A percentile compares a stretch with the other conserved stretches of the same genome.
Conservation (phyloP, 2,797 vertebrate genomes). For the Setipinna tenuifilis region DNA sequence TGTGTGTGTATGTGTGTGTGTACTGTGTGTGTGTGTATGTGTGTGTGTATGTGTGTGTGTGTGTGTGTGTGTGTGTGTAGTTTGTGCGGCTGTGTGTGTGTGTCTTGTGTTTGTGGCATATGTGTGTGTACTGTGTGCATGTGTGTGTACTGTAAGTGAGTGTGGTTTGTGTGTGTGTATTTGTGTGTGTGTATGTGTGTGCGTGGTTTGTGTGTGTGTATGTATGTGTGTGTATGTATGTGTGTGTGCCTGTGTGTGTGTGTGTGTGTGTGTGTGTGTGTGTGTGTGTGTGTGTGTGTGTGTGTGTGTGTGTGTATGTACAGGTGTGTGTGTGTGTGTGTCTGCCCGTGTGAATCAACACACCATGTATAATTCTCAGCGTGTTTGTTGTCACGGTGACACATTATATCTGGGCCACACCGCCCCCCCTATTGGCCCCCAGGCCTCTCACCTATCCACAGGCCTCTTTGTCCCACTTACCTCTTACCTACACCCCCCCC, state of each 20-base stretch:
- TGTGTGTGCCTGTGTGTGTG: background rate
- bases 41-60: too few relatives aligned
- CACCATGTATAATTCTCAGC: background rate
- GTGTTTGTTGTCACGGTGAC: slow-evolving; percentile 5
- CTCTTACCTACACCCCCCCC: background rate
- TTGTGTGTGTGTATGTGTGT: background rate
- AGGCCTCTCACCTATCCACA: background rate
- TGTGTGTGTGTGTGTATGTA: background rate
- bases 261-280: background rate
- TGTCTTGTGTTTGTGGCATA: background rate
- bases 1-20: too few relatives aligned
- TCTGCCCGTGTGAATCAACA: background rate
- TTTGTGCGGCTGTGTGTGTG: background rate
- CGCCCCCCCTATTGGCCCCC: background rate
- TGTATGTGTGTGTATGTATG: too few relatives aligned
- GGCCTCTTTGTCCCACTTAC: background rate
- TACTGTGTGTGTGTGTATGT: too few relatives aligned
- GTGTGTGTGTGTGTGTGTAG: background rate
- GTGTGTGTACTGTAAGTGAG: too few relatives aligned
- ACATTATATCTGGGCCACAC: background rate
- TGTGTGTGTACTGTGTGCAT: background rate
- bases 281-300: background rate
- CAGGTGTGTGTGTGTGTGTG: background rate
- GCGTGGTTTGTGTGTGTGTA: background rate
- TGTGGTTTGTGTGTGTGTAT: background rate